A percentile compares a stretch with the other conserved stretches of the same genome.
Evolutionary conservation across 2,888 invertebrate genomes (phyloP).

Genomic region (Unio pictorum): DNA sequence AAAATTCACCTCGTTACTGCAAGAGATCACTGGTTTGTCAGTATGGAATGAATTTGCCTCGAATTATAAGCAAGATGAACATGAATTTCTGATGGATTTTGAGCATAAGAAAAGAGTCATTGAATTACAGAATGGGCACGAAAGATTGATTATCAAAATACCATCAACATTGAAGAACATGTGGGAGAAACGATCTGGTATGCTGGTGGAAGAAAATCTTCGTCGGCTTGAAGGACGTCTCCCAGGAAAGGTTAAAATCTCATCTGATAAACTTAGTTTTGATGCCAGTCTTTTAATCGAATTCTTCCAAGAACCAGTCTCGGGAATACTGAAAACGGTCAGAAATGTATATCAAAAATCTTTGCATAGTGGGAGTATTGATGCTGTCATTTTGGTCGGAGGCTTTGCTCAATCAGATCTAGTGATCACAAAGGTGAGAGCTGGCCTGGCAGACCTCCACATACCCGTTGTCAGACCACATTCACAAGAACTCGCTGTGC

Average conservation of each 20-base stretch:
- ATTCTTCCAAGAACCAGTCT: slow-evolving; percentile 14
- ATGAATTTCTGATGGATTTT: too few species aligned
- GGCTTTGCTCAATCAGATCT: slow-evolving; percentile 22
- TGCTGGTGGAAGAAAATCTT: slow-evolving; percentile 6
- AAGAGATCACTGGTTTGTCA: too few species aligned
- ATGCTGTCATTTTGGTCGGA: slow-evolving; percentile 19
- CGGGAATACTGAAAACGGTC: slow-evolving; percentile 4
- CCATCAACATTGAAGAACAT: slow-evolving; percentile 9
- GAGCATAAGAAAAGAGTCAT: too few species aligned
- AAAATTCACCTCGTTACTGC: too few species aligned
- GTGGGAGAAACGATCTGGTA: slow-evolving; percentile 7
- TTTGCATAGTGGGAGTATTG: slow-evolving; percentile 4
- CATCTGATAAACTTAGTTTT: slow-evolving; percentile 7
- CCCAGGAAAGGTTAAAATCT: slow-evolving; percentile 5
- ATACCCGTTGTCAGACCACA: slow-evolving; percentile 20
- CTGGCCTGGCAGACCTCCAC: slow-evolving; percentile 5
- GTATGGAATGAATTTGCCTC: too few species aligned
- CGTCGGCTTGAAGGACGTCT: background rate
- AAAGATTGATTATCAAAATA: slow-evolving; percentile 5
- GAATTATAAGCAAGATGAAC: too few species aligned
- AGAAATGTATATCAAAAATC: slow-evolving; percentile 7
- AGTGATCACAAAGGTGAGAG: slow-evolving; percentile 14
- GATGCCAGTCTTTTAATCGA: slow-evolving; percentile 2
- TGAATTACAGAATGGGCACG: too few species aligned
- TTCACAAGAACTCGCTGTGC: slow-evolving; percentile 15